Evolutionary conservation across 2,888 invertebrate genomes (phyloP), one percentile per base, ranked within the genome.

Genomic region (Xestoiulus laeticollis): DNA sequence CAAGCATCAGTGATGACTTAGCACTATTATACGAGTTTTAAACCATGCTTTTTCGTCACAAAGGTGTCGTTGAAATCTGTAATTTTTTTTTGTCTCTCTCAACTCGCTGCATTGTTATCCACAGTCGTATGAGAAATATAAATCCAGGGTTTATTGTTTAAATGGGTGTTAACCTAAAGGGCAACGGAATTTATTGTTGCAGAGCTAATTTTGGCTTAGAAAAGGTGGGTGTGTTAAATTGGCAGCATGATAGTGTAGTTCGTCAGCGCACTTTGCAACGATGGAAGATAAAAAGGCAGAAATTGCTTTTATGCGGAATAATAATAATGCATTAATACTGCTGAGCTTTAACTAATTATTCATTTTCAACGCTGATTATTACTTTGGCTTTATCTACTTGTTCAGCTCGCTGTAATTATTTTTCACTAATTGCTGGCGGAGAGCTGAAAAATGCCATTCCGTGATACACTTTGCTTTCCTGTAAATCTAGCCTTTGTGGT

Each of bases 121-220:
- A 78, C 78, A 14, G 30, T 78, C 78, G 78, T 26, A 14, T 78
- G 78, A 30, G 78, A 78, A 78, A 26, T 10, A 1, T 30, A 78
- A 78, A 78, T 78, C 78, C 78, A 16, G 78, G 30, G 78, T 78
- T 78, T 78, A 78, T 78, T 78, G 78, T 78, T 78, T 78, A 32
- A 78, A 78, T 78, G 78, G 78, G 78, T 78, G 78, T 78, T 30
- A 78, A 78, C 78, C 78, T 30, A 78, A 78, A 78, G 78, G 30
- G 78, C 78, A 78, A 78, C 30, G 78, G 78, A 78, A 78, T 78
- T 78, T 78, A 78, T 78, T 32, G 78, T 78, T 78, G 78, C 78
- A 1, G 30, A 78, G 30, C 78, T 78, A 78, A 32, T 32, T 78
- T 78, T 78, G 78, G 78, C 78, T 78, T 30, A 30, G 30, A 30